Evolutionary conservation across 2,113 vertebrate genomes (phyloP).

Genomic region (Archocentrus centrarchus): DNA sequence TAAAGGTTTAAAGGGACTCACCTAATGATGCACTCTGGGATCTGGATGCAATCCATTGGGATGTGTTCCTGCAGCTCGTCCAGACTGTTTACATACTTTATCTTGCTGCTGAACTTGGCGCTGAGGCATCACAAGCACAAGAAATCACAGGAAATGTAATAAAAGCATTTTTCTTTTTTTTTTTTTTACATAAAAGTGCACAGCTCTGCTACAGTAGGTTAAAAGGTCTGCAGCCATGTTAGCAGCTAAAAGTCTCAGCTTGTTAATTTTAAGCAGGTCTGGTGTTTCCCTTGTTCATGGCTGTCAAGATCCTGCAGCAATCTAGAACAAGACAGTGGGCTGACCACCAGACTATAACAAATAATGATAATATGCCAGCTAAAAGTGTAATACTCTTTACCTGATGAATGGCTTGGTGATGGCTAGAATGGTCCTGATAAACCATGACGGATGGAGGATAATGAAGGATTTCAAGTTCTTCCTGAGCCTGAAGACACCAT

Average conservation of each 20-base stretch:
- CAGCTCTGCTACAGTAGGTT: neutral
- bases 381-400: slow-evolving; percentile 68
- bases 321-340: slow-evolving; percentile 9
- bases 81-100: slow-evolving; percentile 91
- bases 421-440: slow-evolving; percentile 94
- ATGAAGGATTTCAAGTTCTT: slow-evolving; percentile 99
- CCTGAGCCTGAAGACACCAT: slow-evolving; percentile 83
- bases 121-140: slow-evolving; percentile 71
- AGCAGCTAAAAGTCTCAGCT: neutral
- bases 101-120: slow-evolving; percentile 98
- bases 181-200: neutral
- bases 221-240: neutral
- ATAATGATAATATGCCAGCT: neutral
- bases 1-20: slow-evolving; percentile 74
- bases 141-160: too few relatives aligned
- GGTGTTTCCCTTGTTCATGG: neutral
- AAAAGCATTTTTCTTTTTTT: too few relatives aligned
- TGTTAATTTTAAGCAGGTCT: neutral
- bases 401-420: slow-evolving; percentile 98
- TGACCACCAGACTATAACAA: neutral
- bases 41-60: slow-evolving; percentile 94
- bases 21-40: slow-evolving; percentile 97
- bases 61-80: slow-evolving; percentile 91
- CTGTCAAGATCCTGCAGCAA: neutral
- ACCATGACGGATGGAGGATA: slow-evolving; percentile 98